Percentiles rank a stretch among this genome's conserved stretches.
Conservation (phyloP, 2,888 invertebrate genomes). For the Drosophila borealis region DNA sequence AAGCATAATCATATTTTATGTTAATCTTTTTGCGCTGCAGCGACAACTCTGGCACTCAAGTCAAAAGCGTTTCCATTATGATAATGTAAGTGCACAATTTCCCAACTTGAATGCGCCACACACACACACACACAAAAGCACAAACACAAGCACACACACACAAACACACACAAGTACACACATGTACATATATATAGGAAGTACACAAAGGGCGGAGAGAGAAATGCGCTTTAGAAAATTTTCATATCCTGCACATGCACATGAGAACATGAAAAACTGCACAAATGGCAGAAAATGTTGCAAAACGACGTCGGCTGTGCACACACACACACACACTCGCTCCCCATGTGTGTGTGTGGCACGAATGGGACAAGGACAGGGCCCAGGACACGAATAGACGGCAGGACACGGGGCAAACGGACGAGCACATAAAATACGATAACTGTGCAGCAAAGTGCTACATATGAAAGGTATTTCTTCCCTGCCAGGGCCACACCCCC, state of each 20-base stretch:
- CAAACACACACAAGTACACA: conserved; percentile 17
- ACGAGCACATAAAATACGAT: conserved; percentile 75
- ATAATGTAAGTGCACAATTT: conserved; percentile 81
- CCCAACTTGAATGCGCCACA: conserved; percentile 65
- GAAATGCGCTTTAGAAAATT: conserved; percentile 67
- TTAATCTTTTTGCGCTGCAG: conserved; percentile 4
- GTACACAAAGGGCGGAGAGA: conserved; percentile 10
- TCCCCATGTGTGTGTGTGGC: conserved; percentile 1
- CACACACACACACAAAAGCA: conserved; percentile 31
- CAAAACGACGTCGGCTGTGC: conserved; percentile 57
- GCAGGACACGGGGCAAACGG: conserved; percentile 11
- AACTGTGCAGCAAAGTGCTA: conserved; percentile 74
- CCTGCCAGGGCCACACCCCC: conserved; percentile 5
- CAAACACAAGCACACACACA: conserved; percentile 13
- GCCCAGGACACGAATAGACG: conserved; percentile 10
- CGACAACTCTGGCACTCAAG: conserved; percentile 69
- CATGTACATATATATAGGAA: not conserved
- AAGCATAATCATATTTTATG: conserved; percentile 1
- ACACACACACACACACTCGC: not conserved
- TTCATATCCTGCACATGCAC: conserved; percentile 77
- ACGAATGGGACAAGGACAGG: conserved; percentile 19
- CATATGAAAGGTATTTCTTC: conserved; percentile 76
- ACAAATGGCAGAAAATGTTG: conserved; percentile 79
- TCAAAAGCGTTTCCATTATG: conserved; percentile 79
- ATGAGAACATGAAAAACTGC: conserved; percentile 80